Evolutionary conservation across 2,113 vertebrate species (phyloP).

Genomic region (Neodontobutis hainanensis): DNA sequence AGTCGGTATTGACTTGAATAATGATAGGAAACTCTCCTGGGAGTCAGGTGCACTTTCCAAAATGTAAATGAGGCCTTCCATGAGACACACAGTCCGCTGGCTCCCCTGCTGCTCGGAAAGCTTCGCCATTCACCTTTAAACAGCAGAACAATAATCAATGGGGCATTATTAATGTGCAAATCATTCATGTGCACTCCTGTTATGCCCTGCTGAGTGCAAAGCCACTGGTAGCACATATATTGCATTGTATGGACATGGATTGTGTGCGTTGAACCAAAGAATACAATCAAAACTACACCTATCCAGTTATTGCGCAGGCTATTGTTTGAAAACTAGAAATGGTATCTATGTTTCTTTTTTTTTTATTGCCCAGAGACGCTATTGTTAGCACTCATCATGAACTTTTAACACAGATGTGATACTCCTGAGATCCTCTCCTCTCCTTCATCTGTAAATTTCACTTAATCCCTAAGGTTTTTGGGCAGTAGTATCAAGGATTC

Average conservation of each 20-base stretch:
- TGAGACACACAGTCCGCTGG: constrained; percentile 54
- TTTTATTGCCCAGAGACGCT: constrained; percentile 14
- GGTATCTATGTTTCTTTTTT: background rate
- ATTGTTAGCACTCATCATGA: constrained; percentile 39
- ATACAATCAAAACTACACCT: constrained; percentile 22
- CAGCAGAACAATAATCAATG: constrained; percentile 82
- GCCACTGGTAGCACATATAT: constrained; percentile 62
- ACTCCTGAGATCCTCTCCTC: constrained; percentile 25
- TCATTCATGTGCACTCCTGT: constrained; percentile 73
- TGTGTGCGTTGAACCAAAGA: constrained; percentile 1
- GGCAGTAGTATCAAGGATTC: constrained; percentile 28
- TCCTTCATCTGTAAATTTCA: constrained; percentile 16
- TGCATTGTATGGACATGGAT: constrained; percentile 38
- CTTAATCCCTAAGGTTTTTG: constrained; percentile 52
- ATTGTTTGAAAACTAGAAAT: background rate
- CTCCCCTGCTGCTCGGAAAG: constrained; percentile 64
- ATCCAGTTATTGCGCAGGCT: constrained; percentile 15
- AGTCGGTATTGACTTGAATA: constrained; percentile 77
- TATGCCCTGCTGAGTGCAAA: constrained; percentile 62
- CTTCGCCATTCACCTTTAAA: constrained; percentile 80
- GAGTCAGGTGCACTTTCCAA: constrained; percentile 79
- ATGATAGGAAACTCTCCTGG: constrained; percentile 59
- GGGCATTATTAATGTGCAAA: constrained; percentile 82
- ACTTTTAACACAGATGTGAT: constrained; percentile 37
- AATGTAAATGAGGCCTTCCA: constrained; percentile 78